These are phyloP conservation scores for Schizaphis graminum DNA, from an alignment of 2,888 invertebrate genomes.

Conservation along the genomic window DNA sequence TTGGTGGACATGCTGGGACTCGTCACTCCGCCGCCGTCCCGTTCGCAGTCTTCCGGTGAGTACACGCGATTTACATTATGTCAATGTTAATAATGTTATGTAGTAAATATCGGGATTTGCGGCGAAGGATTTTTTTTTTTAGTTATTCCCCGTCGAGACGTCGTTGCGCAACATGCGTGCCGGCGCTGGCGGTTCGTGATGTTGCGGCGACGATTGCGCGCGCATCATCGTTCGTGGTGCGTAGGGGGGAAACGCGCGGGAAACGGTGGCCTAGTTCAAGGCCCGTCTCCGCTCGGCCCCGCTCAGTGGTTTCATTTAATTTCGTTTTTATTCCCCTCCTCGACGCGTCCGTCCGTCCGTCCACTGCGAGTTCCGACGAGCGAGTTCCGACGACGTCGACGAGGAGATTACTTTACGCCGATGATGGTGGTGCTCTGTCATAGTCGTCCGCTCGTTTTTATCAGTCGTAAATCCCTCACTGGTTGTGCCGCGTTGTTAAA, in stretches of 20 bases:
- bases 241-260: constrained; percentile 52
- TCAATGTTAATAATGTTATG: background rate
- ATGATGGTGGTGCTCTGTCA: background rate
- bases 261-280: constrained; percentile 65
- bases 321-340: background rate
- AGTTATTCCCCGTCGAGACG: background rate
- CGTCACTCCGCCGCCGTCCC: constrained; percentile 57
- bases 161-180: constrained; percentile 47
- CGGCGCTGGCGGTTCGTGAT: background rate
- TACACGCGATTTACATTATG: background rate
- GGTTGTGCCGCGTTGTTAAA: background rate
- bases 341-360: background rate
- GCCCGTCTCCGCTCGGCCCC: constrained; percentile 9
- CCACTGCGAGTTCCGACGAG: background rate
- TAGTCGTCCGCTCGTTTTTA: background rate
- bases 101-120: background rate
- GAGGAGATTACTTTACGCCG: background rate
- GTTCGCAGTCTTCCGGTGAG: constrained; percentile 63
- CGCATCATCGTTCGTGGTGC: background rate
- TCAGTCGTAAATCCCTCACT: background rate
- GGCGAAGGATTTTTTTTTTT: background rate
- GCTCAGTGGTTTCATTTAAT: background rate
- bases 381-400: background rate
- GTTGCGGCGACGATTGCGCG: constrained; percentile 26
- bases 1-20: constrained; percentile 59